Conservation (phyloP, 2,888 invertebrate species). For the Cephus spinipes region DNA sequence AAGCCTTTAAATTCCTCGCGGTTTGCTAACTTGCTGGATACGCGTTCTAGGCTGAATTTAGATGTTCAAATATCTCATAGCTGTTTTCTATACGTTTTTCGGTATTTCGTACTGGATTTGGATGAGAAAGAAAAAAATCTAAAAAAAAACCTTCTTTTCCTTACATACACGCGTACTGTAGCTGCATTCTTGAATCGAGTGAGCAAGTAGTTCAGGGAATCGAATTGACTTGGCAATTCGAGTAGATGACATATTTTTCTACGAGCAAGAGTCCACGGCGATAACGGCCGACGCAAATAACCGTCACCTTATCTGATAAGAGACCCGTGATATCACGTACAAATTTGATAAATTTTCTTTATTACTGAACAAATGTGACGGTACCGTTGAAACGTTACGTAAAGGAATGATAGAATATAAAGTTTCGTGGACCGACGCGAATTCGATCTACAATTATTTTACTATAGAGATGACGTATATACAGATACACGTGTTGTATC, state of each 20-base stretch:
- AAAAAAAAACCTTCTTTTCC: background rate
- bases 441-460: background rate
- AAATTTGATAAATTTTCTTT: slow-evolving; percentile 35
- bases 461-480: background rate
- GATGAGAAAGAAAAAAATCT: background rate
- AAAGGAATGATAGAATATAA: background rate
- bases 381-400: background rate
- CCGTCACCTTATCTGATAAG: slow-evolving; percentile 38
- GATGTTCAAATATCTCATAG: background rate
- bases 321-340: slow-evolving; percentile 26
- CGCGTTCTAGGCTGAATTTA: background rate
- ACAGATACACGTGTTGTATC: background rate
- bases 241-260: background rate
- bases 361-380: slow-evolving; percentile 3
- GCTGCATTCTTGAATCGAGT: background rate
- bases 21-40: too few relatives aligned
- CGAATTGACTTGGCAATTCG: background rate
- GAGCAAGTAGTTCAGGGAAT: background rate
- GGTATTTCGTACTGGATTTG: background rate
- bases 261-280: background rate
- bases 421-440: background rate
- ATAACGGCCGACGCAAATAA: slow-evolving; percentile 3
- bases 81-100: background rate
- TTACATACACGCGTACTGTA: background rate
- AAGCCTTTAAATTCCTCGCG: too few relatives aligned